A percentile compares a stretch with the other conserved stretches of the same genome.
These are phyloP conservation scores for Aleiodes sp. DNA, from an alignment of 1,140 invertebrate genomes.

Conservation along the genomic window DNA sequence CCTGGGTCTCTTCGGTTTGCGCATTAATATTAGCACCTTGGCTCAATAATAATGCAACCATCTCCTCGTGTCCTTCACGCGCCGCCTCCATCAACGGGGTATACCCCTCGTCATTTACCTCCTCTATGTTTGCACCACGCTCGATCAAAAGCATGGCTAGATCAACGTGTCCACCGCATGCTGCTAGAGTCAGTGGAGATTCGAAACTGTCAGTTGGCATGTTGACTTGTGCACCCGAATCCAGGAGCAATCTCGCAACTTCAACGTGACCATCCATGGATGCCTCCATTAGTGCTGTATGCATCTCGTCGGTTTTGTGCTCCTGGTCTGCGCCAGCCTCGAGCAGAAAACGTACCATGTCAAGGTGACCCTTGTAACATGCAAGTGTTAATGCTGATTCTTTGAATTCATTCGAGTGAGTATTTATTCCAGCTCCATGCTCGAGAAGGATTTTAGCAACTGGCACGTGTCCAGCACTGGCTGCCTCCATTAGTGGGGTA, in stretches of 20 bases:
- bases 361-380: constrained; percentile 97
- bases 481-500: constrained; percentile 98
- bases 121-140: constrained; percentile 97
- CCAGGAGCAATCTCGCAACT: constrained; percentile 89
- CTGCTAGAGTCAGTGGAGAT: constrained; percentile 96
- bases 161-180: constrained; percentile 98
- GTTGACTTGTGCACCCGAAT: constrained; percentile 98
- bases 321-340: constrained; percentile 94
- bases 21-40: constrained; percentile 98
- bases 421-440: constrained; percentile 96
- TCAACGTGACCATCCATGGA: constrained; percentile 99
- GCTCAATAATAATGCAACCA: constrained; percentile 92
- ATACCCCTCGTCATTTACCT: constrained; percentile 99
- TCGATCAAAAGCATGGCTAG: constrained; percentile 94
- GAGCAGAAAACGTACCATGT: constrained; percentile 96
- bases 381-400: constrained; percentile 94
- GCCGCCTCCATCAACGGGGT: constrained; percentile 99
- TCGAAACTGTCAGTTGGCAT: constrained; percentile 99
- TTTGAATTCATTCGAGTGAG: constrained; percentile 99
- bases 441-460: constrained; percentile 93
- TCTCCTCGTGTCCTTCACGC: constrained; percentile 97
- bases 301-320: constrained; percentile 99
- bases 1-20: constrained; percentile 97
- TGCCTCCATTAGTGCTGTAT: constrained; percentile 99
- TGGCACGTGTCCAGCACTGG: constrained; percentile 94